Percentiles rank a stretch among this genome's conserved stretches.
Evolutionary conservation across 2,797 vertebrate genomes (phyloP).

Genomic region (Lates japonicus): DNA sequence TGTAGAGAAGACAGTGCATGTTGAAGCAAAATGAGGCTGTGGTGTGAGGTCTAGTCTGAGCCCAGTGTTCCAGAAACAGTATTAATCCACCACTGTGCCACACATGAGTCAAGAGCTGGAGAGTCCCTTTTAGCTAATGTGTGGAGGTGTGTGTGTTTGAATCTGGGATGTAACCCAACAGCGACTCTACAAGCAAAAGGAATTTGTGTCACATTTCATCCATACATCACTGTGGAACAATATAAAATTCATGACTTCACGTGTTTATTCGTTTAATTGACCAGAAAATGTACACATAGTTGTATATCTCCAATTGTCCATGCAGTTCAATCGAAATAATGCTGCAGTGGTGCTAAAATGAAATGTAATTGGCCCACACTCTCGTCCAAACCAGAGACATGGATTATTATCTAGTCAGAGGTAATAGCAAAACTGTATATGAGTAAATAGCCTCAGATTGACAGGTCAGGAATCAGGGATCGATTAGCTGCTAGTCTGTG

Average conservation of each 20-base stretch:
- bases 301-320: constrained; percentile 12
- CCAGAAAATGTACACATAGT: not conserved
- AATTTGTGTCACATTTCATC: constrained; percentile 1
- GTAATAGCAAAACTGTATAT: constrained; percentile 29
- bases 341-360: constrained; percentile 5
- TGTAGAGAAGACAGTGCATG: constrained; percentile 10
- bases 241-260: not conserved
- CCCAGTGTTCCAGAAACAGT: constrained; percentile 18
- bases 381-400: constrained; percentile 7
- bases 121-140: not conserved
- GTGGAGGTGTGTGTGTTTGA: not conserved
- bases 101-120: constrained; percentile 18
- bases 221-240: not conserved
- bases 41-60: constrained; percentile 28
- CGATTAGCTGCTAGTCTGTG: constrained; percentile 55
- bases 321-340: constrained; percentile 30
- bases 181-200: constrained; percentile 3
- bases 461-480: constrained; percentile 60
- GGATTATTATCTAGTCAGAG: constrained; percentile 42
- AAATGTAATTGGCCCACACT: constrained; percentile 1
- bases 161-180: constrained; percentile 21
- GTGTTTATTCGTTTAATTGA: constrained; percentile 8
- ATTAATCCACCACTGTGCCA: constrained; percentile 43
- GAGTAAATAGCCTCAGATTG: constrained; percentile 31
- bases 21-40: constrained; percentile 20